These are phyloP conservation scores for Chaenogobius annularis DNA, from an alignment of 2,113 vertebrate species.

Conservation along the genomic window DNA sequence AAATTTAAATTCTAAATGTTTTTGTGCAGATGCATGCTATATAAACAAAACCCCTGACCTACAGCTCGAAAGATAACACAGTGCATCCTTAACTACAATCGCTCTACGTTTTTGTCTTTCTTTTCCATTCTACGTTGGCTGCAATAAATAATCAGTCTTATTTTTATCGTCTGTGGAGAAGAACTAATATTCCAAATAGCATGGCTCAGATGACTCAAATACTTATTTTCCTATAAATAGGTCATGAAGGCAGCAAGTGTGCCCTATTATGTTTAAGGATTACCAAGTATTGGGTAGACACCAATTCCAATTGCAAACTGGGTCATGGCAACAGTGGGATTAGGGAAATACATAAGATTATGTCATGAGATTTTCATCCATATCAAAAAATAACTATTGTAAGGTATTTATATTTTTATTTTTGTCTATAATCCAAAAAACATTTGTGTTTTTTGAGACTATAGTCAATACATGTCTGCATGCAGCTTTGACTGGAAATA, in stretches of 20 bases:
- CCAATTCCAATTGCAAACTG: slow-evolving; percentile 57
- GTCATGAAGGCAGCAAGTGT: slow-evolving; percentile 45
- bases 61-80: too few relatives aligned
- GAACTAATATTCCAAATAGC: slow-evolving; percentile 18
- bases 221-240: slow-evolving; percentile 49
- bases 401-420: slow-evolving; percentile 51
- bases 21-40: too few relatives aligned
- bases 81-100: background rate
- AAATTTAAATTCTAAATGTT: too few relatives aligned
- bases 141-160: background rate
- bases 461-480: slow-evolving; percentile 13
- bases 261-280: slow-evolving; percentile 57
- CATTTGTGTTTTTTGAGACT: slow-evolving; percentile 23
- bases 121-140: background rate
- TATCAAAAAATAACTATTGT: slow-evolving; percentile 46
- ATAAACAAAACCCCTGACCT: too few relatives aligned
- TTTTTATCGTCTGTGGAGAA: background rate
- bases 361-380: slow-evolving; percentile 45
- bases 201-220: slow-evolving; percentile 41
- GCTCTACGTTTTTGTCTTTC: background rate
- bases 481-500: slow-evolving; percentile 19
- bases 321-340: slow-evolving; percentile 64
- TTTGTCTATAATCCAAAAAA: slow-evolving; percentile 28
- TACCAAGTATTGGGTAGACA: slow-evolving; percentile 60
- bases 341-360: slow-evolving; percentile 61